Percentiles rank a stretch among this genome's conserved stretches.
These are phyloP conservation scores for Opisthograptis luteolata DNA, from an alignment of 2,888 invertebrate genomes.

Conservation along the genomic window DNA sequence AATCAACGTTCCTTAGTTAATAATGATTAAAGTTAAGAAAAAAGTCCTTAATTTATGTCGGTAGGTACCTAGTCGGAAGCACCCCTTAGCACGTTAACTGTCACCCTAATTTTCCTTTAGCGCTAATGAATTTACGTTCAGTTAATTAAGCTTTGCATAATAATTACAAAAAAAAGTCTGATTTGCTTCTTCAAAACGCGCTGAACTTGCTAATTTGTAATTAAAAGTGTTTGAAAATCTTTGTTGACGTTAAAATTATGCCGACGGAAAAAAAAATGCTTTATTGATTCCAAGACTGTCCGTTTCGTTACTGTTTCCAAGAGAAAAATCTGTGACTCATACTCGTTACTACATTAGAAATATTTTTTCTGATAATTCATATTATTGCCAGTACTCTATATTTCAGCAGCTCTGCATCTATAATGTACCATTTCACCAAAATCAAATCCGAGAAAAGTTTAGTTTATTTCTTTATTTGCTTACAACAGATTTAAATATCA, in stretches of 20 bases:
- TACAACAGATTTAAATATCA: constrained; percentile 49
- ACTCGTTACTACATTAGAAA: too few species aligned
- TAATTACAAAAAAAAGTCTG: constrained; percentile 62
- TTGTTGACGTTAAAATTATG: constrained; percentile 54
- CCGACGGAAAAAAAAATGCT: constrained; percentile 18
- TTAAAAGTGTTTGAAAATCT: constrained; percentile 68
- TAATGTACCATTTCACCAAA: too few species aligned
- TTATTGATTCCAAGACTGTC: too few species aligned
- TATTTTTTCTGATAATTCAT: too few species aligned
- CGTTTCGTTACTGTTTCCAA: too few species aligned
- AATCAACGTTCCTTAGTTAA: constrained; percentile 12
- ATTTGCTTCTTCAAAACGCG: constrained; percentile 61
- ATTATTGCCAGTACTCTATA: too few species aligned
- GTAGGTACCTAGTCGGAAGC: too few species aligned
- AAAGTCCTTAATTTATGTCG: constrained; percentile 29
- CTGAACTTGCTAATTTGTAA: constrained; percentile 69
- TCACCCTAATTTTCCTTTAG: constrained; percentile 57
- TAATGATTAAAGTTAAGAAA: constrained; percentile 25
- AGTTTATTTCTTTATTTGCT: background rate
- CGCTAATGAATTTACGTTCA: constrained; percentile 61
- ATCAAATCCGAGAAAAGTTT: too few species aligned
- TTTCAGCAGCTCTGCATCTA: too few species aligned
- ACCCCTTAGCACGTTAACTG: constrained; percentile 45
- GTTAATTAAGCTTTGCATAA: constrained; percentile 78
- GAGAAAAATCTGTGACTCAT: too few species aligned